These are phyloP conservation scores for Aspidiotus rigidus DNA, from an alignment of 2,888 invertebrate species.

Conservation along the genomic window DNA sequence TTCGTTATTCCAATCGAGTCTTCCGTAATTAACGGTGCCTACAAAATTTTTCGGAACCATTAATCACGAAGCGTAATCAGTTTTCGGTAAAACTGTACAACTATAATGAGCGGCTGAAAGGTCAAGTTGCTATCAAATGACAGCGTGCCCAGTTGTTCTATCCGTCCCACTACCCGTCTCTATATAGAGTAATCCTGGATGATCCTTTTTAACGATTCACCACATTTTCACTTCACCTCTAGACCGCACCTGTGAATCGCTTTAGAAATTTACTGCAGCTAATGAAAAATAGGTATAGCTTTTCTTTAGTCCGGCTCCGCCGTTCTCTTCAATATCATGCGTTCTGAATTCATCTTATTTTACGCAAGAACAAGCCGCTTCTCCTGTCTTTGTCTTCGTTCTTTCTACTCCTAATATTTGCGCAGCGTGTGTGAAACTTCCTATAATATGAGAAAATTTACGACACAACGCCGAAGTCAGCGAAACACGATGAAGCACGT, in stretches of 20 bases:
- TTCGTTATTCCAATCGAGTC: too few relatives aligned
- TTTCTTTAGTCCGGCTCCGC: not conserved
- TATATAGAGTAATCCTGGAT: slow-evolving; percentile 28
- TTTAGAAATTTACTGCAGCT: slow-evolving; percentile 26
- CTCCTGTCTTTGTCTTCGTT: too few relatives aligned
- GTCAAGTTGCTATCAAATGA: slow-evolving; percentile 29
- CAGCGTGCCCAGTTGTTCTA: slow-evolving; percentile 21
- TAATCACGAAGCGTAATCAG: slow-evolving; percentile 19
- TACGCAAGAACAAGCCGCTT: not conserved
- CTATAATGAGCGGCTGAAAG: slow-evolving; percentile 7
- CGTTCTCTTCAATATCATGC: not conserved
- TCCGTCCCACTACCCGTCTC: slow-evolving; percentile 14
- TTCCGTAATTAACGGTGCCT: not conserved
- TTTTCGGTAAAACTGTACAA: too few relatives aligned
- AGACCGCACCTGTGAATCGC: slow-evolving; percentile 22
- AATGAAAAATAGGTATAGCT: slow-evolving; percentile 22
- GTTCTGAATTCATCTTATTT: slow-evolving; percentile 4
- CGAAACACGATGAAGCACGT: too few relatives aligned
- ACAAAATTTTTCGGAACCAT: slow-evolving; percentile 10
- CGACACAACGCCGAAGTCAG: too few relatives aligned
- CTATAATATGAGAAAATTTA: too few relatives aligned
- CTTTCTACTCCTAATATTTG: too few relatives aligned
- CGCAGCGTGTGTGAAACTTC: too few relatives aligned
- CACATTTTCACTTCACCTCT: slow-evolving; percentile 29
- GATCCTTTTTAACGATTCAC: slow-evolving; percentile 32